Evolutionary conservation across 2,888 invertebrate genomes (phyloP).

Genomic region (Galerucella pusilla): DNA sequence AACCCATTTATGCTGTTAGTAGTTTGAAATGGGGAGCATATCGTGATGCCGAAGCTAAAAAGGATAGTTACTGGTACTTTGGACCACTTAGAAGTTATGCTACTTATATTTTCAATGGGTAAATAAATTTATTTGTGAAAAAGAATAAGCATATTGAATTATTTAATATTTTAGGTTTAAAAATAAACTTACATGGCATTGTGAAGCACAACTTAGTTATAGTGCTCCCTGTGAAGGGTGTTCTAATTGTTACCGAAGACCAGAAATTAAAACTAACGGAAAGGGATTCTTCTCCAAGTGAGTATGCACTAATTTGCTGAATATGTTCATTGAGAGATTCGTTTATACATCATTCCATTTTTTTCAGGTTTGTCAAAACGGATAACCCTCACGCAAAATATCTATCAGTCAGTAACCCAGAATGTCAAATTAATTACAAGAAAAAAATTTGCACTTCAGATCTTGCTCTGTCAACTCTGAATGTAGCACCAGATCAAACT

Average conservation of each 20-base stretch:
- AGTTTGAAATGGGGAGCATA: slow-evolving; percentile 88
- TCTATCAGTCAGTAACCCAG: slow-evolving; percentile 68
- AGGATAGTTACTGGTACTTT: slow-evolving; percentile 90
- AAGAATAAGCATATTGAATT: neutral
- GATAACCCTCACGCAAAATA: slow-evolving; percentile 61
- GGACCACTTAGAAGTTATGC: slow-evolving; percentile 81
- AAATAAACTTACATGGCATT: slow-evolving; percentile 74
- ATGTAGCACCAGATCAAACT: slow-evolving; percentile 52
- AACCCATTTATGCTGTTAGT: slow-evolving; percentile 84
- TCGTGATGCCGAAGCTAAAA: slow-evolving; percentile 79
- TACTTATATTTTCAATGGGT: slow-evolving; percentile 79
- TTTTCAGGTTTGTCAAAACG: slow-evolving; percentile 51
- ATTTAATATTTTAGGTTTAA: slow-evolving; percentile 59
- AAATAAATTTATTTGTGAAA: slow-evolving; percentile 17
- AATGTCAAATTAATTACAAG: slow-evolving; percentile 69
- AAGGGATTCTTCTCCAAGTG: slow-evolving; percentile 69
- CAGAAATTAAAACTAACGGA: slow-evolving; percentile 32
- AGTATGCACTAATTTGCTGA: slow-evolving; percentile 15
- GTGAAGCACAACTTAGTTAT: slow-evolving; percentile 78
- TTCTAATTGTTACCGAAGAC: slow-evolving; percentile 72
- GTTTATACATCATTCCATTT: slow-evolving; percentile 7
- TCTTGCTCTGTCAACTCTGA: slow-evolving; percentile 70
- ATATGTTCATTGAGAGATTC: neutral
- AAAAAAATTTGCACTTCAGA: slow-evolving; percentile 73
- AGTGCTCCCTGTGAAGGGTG: slow-evolving; percentile 86